Evolutionary conservation across 2,888 invertebrate species (phyloP).

Genomic region (Drosophila melanosoma): DNA sequence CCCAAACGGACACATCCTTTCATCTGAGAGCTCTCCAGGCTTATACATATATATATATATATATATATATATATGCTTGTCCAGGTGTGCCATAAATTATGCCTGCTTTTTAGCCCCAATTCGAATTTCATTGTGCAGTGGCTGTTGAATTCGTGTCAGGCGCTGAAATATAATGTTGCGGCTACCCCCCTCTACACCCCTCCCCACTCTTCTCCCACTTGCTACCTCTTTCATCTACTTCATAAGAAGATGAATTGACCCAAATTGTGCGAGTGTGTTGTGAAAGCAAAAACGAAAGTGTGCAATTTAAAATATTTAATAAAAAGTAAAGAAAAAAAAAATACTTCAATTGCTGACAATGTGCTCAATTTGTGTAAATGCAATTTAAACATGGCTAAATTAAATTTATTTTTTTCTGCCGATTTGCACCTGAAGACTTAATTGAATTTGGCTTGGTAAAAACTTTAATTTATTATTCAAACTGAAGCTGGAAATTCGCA

Average conservation of each 20-base stretch:
- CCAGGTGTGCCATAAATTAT: conserved; percentile 78
- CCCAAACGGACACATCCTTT: conserved; percentile 19
- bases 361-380: conserved; percentile 9
- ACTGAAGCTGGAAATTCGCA: neutral
- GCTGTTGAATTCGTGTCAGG: conserved; percentile 62
- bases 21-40: neutral
- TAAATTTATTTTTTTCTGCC: neutral
- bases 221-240: conserved; percentile 5
- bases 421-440: too few relatives aligned
- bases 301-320: conserved; percentile 15
- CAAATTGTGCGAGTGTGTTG: conserved; percentile 43
- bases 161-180: conserved; percentile 25
- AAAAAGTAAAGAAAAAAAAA: neutral
- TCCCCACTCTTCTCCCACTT: neutral
- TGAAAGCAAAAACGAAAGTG: conserved; percentile 23
- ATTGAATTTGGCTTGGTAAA: too few relatives aligned
- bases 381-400: neutral
- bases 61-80: conserved; percentile 12
- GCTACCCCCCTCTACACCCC: neutral
- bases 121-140: conserved; percentile 62
- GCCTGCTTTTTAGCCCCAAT: conserved; percentile 76
- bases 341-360: conserved; percentile 14
- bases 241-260: conserved; percentile 60
- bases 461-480: neutral
- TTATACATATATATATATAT: neutral